These are phyloP conservation scores for Tolypeutes matacus DNA, from an alignment of 2,797 vertebrate species.

Conservation along the genomic window DNA sequence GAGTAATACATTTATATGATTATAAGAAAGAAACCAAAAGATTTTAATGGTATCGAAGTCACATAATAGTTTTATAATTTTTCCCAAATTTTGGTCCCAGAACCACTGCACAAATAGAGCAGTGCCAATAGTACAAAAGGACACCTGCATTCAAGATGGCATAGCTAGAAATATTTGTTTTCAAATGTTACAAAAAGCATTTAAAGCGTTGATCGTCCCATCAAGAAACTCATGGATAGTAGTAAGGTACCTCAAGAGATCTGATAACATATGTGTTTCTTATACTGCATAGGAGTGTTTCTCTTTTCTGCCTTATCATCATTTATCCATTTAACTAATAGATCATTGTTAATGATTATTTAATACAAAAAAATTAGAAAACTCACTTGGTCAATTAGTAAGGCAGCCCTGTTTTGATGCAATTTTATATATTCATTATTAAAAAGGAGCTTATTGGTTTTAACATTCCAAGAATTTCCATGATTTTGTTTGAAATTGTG, in stretches of 20 bases:
- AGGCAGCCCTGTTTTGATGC: not conserved
- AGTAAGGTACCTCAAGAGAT: not conserved
- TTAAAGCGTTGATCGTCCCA: not conserved
- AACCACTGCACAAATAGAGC: not conserved
- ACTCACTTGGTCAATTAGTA: not conserved
- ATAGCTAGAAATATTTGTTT: not conserved
- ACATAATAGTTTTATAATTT: not conserved
- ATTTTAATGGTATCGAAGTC: not conserved
- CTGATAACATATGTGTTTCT: not conserved
- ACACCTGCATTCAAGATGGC: not conserved
- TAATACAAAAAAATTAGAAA: conserved; percentile 19
- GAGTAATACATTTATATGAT: not conserved
- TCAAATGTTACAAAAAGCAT: not conserved
- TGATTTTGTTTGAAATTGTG: conserved; percentile 41
- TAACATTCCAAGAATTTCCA: conserved; percentile 33
- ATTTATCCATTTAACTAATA: not conserved
- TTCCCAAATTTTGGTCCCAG: not conserved
- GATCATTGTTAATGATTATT: not conserved
- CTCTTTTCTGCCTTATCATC: not conserved
- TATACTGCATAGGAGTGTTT: not conserved
- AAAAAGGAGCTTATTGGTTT: not conserved
- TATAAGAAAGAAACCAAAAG: conserved; percentile 33
- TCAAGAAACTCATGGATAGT: not conserved
- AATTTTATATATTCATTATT: not conserved
- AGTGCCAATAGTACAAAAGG: not conserved